These are phyloP conservation scores for Dryobates pubescens DNA, from an alignment of 2,797 vertebrate species.

Conservation along the genomic window DNA sequence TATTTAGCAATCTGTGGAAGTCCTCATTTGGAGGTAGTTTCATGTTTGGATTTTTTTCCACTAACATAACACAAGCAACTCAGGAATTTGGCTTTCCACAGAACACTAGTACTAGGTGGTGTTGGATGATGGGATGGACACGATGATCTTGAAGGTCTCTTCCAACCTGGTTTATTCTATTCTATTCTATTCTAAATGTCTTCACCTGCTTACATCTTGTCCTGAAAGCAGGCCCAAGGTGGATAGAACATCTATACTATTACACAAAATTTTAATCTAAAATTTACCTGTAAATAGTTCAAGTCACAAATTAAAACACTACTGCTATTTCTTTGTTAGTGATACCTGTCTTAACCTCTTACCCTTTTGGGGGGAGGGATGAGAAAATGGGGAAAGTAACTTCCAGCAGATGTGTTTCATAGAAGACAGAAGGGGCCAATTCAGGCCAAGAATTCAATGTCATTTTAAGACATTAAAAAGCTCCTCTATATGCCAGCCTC, in stretches of 20 bases:
- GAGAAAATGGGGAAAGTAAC: background rate
- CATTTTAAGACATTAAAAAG: background rate
- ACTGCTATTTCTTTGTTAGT: background rate
- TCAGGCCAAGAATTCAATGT: background rate
- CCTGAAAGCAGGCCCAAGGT: too few species aligned
- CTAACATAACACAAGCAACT: background rate
- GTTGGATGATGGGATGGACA: too few species aligned
- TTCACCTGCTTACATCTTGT: too few species aligned
- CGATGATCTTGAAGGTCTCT: too few species aligned
- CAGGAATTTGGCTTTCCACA: background rate
- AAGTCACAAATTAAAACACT: background rate
- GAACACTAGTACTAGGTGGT: background rate
- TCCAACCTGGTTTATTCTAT: too few species aligned
- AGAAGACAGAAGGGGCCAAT: background rate
- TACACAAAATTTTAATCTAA: fast-evolving
- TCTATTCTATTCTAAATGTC: too few species aligned
- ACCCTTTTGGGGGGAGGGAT: too few species aligned
- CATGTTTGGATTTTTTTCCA: background rate
- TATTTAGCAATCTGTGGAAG: background rate
- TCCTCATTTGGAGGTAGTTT: background rate
- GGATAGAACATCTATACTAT: too few species aligned
- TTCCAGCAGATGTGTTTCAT: background rate
- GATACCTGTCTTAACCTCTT: background rate
- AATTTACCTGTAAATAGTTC: background rate
- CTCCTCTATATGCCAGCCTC: background rate